phyloP scores from a whole-genome alignment of 2,888 invertebrate genomes.

The Anodontia alba region DNA sequence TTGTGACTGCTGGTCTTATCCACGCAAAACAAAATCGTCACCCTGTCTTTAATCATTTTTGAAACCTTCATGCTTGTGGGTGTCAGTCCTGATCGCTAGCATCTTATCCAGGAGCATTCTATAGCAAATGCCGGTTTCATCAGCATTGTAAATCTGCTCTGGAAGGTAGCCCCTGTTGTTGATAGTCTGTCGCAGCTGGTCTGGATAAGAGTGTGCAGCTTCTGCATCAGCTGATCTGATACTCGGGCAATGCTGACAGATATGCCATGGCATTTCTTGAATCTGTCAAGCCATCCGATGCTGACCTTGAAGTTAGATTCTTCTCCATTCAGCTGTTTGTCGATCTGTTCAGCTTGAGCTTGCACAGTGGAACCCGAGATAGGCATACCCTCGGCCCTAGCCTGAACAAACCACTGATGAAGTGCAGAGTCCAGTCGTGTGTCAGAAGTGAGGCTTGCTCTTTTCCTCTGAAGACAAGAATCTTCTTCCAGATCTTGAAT shows the following conservation, averaged over 20 bases:
- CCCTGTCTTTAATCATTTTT: conserved; percentile 24
- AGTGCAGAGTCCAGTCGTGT: conserved; percentile 2
- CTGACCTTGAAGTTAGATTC: conserved; percentile 10
- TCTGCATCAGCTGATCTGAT: not conserved
- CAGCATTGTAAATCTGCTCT: not conserved
- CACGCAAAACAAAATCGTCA: conserved; percentile 29
- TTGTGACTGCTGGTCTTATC: conserved; percentile 38
- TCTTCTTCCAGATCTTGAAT: conserved; percentile 4
- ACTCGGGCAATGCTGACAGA: conserved; percentile 13
- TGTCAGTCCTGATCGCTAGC: conserved; percentile 25
- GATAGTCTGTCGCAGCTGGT: not conserved
- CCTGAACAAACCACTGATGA: conserved; percentile 21
- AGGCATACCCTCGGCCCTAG: conserved; percentile 13
- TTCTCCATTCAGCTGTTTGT: not conserved
- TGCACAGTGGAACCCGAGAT: conserved; percentile 17
- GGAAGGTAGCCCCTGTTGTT: not conserved
- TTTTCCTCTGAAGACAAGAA: not conserved
- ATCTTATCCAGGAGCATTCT: conserved; percentile 62
- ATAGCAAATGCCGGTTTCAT: not conserved
- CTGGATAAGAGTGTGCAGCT: not conserved
- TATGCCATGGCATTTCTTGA: conserved; percentile 24
- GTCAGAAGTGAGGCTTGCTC: not conserved
- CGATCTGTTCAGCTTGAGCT: conserved; percentile 18
- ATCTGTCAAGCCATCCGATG: conserved; percentile 12
- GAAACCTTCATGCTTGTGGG: conserved; percentile 26